Base-by-base conservation (phyloP, 1,140 invertebrate species). In the Monomorium pharaonis region DNA sequence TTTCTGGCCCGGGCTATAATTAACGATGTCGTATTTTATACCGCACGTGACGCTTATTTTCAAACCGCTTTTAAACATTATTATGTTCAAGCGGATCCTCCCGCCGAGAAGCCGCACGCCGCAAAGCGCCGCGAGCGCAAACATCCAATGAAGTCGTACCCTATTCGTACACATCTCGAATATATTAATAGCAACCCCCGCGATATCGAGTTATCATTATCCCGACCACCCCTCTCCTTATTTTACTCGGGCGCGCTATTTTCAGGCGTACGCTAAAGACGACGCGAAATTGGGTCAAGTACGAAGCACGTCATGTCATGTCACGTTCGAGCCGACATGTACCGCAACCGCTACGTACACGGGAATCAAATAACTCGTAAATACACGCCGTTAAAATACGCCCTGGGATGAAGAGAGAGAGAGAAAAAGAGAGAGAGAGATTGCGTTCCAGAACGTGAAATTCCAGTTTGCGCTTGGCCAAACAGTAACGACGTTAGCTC, bases 231-330 rank as follows among this genome's bases (percentile, higher is more conserved):
- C 47, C 56, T 44, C 62, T 65, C 33, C 65, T 67, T 81, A 81
- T 81, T 81, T 72, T 81, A 81, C 54, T 81, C 65, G 51, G 37
- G 12, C 49, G 65, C 65, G 65, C 65, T 81, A 81, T 81, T 81
- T 72, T 81, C 65, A 81, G 65, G 47, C 24, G 24, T 33, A 81
- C 77, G 16, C 24, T 81, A 56, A 56, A 81, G 51, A 56, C 21
- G 51, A 2, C 16, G 51, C 24, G 18, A 81, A 81, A 81, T 81
- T 51, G 67, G 78, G 78, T 81, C 78, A 72, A 81, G 78, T 81
- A 81, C 78, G 51, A 58, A 58, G 54, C 3, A 72, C 51, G 65
- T 81, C 78, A 81, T 51, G 51, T 81, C 5, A 81, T 37, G 65
- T 81, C 67, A 72, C 65, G 67, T 72, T 67, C 69, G 78, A 56